A percentile compares a stretch with the other conserved stretches of the same genome.
Evolutionary conservation across 2,113 vertebrate species (phyloP).

Genomic region (Coracopsis vasa): DNA sequence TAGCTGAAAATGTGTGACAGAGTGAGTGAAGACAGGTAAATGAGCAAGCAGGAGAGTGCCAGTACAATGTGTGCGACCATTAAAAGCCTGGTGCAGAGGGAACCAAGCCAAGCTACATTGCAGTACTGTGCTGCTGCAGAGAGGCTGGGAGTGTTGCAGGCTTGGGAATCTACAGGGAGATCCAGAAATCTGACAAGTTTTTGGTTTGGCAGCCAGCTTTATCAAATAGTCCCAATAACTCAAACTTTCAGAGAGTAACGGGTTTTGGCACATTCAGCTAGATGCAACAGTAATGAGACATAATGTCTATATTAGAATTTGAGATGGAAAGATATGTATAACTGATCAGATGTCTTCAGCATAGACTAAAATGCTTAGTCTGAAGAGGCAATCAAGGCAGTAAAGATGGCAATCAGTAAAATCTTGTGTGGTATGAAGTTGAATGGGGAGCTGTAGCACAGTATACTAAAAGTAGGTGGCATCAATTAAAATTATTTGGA

Average conservation of each 20-base stretch:
- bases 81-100: not conserved
- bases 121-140: not conserved
- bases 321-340: not conserved
- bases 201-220: not conserved
- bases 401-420: not conserved
- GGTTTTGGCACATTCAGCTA: not conserved
- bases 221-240: not conserved
- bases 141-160: not conserved
- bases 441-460: not conserved
- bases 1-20: not conserved
- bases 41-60: not conserved
- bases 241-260: not conserved
- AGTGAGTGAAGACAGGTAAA: not conserved
- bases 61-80: not conserved
- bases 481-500: not conserved
- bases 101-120: accelerated
- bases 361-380: not conserved
- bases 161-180: not conserved
- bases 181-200: not conserved
- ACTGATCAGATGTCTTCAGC: not conserved
- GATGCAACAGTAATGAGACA: not conserved
- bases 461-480: not conserved
- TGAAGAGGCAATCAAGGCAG: not conserved
- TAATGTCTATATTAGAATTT: not conserved
- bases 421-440: not conserved